Base-by-base conservation (phyloP, 2,797 vertebrate genomes). In the Sebastes vulpes region DNA sequence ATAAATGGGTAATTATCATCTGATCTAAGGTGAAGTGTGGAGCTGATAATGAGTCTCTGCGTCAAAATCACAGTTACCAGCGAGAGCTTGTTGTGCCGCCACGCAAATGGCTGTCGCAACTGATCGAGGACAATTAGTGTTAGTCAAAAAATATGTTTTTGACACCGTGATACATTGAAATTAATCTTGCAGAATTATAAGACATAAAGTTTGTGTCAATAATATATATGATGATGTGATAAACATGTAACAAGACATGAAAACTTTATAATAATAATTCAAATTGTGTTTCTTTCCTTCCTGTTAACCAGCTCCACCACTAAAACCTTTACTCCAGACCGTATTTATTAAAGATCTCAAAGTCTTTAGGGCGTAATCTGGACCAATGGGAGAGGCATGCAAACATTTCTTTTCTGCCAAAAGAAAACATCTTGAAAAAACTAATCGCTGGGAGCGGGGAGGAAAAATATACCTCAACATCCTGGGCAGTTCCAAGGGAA, bases 1-100 rank as follows among this genome's bases (percentile, higher is more conserved):
- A 88, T 96, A 96, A 96, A 95, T 94, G 92, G 92, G 86, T 95
- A 87, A 93, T 96, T 96, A 96, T 85, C 92, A 94, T 94, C 80
- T 82, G 91, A 93, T 93, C 89, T 90, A 54, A 93, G 91, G 89
- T 83, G 91, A 91, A 90, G 88, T 91, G 90, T 92, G 91, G 90
- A 82, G 31, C 90, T 82, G 81, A 91, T 94, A 95, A 94, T 94
- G 91, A 95, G 86, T 12, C 64, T 61, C 63, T 77, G 64, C 52
- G 73, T 86, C 77, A 56, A 67, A 92, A 89, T 88, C 89, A 75
- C 88, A 90, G 83, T 18, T 18, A 60, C 71, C 64, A 75, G 48
- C 21, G 58, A 81, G 60, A 54, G 66, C 56, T 42, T 81, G 87
- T 73, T 75, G 83, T 73, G 63, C 46, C 75, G 80, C 63, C 46